Evolutionary conservation across 2,888 invertebrate genomes (phyloP).

Genomic region (Pomacea canaliculata): DNA sequence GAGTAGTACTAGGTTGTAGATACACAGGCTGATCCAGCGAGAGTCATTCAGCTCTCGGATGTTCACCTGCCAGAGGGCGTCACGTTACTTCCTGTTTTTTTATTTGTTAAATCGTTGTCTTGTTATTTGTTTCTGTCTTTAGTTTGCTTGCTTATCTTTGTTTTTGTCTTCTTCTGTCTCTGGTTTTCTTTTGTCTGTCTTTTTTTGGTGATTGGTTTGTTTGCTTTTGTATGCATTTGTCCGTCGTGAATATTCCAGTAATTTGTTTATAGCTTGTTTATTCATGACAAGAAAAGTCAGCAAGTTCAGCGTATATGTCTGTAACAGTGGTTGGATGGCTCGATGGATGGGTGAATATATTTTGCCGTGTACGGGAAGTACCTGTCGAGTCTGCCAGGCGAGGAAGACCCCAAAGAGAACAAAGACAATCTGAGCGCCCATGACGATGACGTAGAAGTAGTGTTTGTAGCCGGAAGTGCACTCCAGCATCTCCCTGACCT

Average conservation of each 20-base stretch:
- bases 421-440: constrained; percentile 31
- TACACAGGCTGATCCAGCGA: constrained; percentile 43
- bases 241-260: too few species aligned
- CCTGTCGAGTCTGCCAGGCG: constrained; percentile 38
- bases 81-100: neutral
- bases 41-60: constrained; percentile 44
- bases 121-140: too few species aligned
- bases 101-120: neutral
- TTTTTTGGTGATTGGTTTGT: too few species aligned
- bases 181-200: too few species aligned
- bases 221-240: too few species aligned
- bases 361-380: neutral
- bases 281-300: neutral
- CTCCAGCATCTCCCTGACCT: constrained; percentile 14
- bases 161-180: too few species aligned
- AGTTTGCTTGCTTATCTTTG: too few species aligned
- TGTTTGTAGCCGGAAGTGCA: constrained; percentile 30
- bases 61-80: constrained; percentile 33
- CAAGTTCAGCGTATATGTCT: too few species aligned
- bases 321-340: too few species aligned
- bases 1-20: constrained; percentile 36
- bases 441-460: constrained; percentile 29
- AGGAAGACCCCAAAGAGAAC: constrained; percentile 37
- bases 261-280: neutral
- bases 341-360: too few species aligned